A percentile compares a stretch with the other conserved stretches of the same genome.
Conservation (phyloP, 2,113 vertebrate species). For the Tympanuchus pallidicinctus region DNA sequence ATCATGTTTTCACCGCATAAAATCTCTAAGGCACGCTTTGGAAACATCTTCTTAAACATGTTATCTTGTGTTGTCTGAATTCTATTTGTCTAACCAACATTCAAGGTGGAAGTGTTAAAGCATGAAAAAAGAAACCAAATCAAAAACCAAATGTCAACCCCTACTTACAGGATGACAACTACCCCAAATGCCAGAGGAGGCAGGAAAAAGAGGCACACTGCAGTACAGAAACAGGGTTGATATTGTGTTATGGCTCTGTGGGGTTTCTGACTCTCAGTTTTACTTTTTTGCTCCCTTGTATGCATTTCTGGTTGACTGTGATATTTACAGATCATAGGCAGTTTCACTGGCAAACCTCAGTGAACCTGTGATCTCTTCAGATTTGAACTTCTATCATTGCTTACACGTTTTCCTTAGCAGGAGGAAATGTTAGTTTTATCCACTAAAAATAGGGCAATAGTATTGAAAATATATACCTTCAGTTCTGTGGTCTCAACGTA, state of each 20-base stretch:
- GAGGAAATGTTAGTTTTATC: not conserved
- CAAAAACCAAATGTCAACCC: not conserved
- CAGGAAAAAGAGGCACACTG: not conserved
- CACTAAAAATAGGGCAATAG: not conserved
- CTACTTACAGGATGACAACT: not conserved
- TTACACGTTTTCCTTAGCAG: not conserved
- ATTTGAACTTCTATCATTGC: not conserved
- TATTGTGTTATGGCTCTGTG: not conserved
- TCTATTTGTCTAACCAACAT: not conserved
- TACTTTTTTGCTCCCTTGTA: not conserved
- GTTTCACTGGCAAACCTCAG: not conserved
- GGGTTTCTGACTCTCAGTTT: not conserved
- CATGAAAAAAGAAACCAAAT: not conserved
- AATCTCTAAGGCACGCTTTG: not conserved
- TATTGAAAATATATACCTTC: accelerated
- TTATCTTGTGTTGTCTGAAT: not conserved
- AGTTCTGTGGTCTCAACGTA: not conserved
- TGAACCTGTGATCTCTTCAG: not conserved
- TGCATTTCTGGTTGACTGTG: not conserved
- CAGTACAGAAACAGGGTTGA: not conserved
- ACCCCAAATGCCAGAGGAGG: not conserved
- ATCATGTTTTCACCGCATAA: not conserved
- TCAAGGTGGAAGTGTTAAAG: not conserved
- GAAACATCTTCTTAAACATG: not conserved
- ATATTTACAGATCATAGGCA: not conserved